These are phyloP conservation scores for Enteromius afrohamiltoni DNA, from an alignment of 2,797 vertebrate genomes.

Conservation along the genomic window DNA sequence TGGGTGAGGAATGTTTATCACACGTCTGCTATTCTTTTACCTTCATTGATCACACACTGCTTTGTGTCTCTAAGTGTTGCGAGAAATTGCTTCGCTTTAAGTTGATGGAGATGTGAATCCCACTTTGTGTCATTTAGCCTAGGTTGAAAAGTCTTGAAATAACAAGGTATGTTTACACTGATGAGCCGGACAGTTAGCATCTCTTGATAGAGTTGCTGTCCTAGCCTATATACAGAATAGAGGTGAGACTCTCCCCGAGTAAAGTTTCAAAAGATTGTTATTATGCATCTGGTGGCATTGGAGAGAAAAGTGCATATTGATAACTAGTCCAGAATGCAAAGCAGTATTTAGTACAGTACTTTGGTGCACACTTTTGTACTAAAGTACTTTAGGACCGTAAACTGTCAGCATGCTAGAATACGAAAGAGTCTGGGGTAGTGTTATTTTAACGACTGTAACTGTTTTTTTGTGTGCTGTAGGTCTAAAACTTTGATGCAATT, in stretches of 20 bases:
- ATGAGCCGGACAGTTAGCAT: not conserved
- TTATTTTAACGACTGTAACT: not conserved
- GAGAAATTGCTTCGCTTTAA: not conserved
- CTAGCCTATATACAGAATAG: not conserved
- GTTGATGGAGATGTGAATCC: not conserved
- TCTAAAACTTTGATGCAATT: not conserved
- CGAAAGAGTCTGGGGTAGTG: not conserved
- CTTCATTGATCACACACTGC: not conserved
- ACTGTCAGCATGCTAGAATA: not conserved
- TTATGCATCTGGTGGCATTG: not conserved
- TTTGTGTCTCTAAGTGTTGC: not conserved
- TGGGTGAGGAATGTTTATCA: constrained; percentile 87
- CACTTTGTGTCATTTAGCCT: not conserved
- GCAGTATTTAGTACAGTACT: not conserved
- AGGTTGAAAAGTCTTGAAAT: not conserved
- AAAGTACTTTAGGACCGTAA: not conserved
- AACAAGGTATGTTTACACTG: not conserved
- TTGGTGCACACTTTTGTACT: not conserved
- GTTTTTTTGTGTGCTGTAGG: not conserved
- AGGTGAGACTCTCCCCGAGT: not conserved
- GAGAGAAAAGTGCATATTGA: not conserved
- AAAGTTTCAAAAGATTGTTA: not conserved
- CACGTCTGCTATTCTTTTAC: not conserved
- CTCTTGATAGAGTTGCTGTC: not conserved
- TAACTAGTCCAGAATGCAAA: not conserved